These are phyloP conservation scores for Pyxicephalus adspersus DNA, from an alignment of 2,113 vertebrate species.

Conservation along the genomic window DNA sequence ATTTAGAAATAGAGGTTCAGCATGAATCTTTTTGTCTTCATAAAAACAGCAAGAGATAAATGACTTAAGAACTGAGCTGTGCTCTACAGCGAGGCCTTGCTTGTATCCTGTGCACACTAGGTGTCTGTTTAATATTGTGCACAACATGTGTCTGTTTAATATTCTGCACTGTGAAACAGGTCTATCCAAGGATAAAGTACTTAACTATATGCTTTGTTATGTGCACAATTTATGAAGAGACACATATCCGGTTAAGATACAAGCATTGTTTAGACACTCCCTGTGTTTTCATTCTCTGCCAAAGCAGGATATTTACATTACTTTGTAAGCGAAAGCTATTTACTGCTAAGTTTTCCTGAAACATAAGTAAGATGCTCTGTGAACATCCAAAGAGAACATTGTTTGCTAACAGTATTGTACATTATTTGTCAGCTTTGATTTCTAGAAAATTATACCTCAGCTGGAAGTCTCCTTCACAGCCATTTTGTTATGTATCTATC, in stretches of 20 bases:
- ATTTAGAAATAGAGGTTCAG: no score
- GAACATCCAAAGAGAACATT: not conserved
- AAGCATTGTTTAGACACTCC: not conserved
- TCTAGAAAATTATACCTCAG: no score
- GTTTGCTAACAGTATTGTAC: no score
- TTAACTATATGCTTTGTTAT: slow-evolving; percentile 1
- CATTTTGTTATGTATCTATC: no score
- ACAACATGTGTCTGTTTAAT: not conserved
- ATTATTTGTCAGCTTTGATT: no score
- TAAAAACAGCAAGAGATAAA: slow-evolving; percentile 7
- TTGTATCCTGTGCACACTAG: not conserved
- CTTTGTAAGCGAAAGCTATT: not conserved
- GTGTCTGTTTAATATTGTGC: slow-evolving; percentile 9
- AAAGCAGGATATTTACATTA: slow-evolving; percentile 22
- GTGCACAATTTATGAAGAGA: not conserved
- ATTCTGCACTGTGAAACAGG: not conserved
- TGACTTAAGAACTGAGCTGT: not conserved
- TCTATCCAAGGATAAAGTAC: not conserved
- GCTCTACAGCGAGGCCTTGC: not conserved
- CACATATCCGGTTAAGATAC: not conserved
- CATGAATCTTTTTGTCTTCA: not conserved
- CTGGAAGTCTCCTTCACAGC: no score
- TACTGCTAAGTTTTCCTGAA: not conserved
- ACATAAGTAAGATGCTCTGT: no score
- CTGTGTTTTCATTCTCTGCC: slow-evolving; percentile 16